Evolutionary conservation across 2,888 invertebrate genomes (phyloP), one percentile per base, ranked within the genome.

Genomic region (Ypsolopha scabrella): DNA sequence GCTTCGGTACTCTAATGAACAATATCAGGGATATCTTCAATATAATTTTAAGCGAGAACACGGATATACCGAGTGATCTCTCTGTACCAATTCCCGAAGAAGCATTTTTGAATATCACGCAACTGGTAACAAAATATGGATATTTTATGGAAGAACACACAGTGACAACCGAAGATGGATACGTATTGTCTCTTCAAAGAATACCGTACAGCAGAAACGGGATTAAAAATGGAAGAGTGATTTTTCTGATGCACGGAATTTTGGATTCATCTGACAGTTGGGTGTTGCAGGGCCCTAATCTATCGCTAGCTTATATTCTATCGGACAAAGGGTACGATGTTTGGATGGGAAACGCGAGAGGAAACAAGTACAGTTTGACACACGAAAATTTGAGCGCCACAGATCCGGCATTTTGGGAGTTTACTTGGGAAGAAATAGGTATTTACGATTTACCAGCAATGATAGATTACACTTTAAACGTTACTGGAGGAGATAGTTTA

Each of bases 281-380:
- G 92, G 80, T 94, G 1, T 72, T 92, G 1, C 88, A 90, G 61
- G 91, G 91, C 10, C 91, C 88, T 4, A 75, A 87, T 50, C 87
- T 89, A 57, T 89, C 85, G 60, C 56, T 85, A 52, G 94, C 76
- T 59, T 93, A 88, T 75, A 83, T 90, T 63, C 83, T 93, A 52
- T 87, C 91, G 0, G 90, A 92, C 55, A 64, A 74, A 46, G 92
- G 92, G 4, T 92, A 88, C 61, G 93, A 93, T 60, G 91, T 93
- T 0, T 96, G 96, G 96, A 67, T 96, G 67, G 94, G 94, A 1
- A 96, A 96, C 71, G 89, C 91, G 1, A 87, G 96, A 61, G 96
- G 96, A 0, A 95, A 94, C 71, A 88, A 89, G 1, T 92, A 93
- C 67, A 89, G 90, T 0, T 73, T 77, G 49, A 77, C 72, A 1